A percentile compares a stretch with the other conserved stretches of the same genome.
Evolutionary conservation across 2,888 invertebrate genomes (phyloP).

Genomic region (Eupithecia exiguata): DNA sequence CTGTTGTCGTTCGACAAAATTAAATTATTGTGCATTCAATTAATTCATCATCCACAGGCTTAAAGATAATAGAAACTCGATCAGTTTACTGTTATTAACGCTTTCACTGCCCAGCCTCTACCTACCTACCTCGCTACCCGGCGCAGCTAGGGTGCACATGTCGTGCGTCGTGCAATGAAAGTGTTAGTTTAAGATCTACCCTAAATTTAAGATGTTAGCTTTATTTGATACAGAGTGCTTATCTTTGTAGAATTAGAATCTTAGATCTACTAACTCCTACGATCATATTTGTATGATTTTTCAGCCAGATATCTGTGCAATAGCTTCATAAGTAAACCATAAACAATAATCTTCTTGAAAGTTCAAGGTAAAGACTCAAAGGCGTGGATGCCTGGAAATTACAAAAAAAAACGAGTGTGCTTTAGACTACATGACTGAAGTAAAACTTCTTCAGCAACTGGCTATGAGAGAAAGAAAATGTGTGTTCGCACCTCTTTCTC

Average conservation of each 20-base stretch:
- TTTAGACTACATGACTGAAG: too few relatives aligned
- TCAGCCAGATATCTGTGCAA: background rate
- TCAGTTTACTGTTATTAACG: background rate
- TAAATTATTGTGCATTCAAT: background rate
- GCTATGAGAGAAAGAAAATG: too few relatives aligned
- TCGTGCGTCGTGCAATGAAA: background rate
- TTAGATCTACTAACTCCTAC: constrained; percentile 38
- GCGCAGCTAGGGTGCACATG: background rate
- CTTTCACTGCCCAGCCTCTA: background rate
- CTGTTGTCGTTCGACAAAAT: too few relatives aligned
- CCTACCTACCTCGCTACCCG: background rate
- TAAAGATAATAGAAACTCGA: background rate
- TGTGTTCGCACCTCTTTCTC: too few relatives aligned
- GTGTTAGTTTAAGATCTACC: background rate
- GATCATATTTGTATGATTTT: background rate
- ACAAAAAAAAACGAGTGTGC: too few relatives aligned
- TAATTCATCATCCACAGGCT: background rate
- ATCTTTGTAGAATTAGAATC: constrained; percentile 14
- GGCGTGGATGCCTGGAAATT: background rate
- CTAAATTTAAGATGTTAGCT: background rate
- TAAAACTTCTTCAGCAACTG: too few relatives aligned
- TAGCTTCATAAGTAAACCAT: background rate
- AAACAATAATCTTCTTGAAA: background rate
- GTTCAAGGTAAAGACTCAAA: background rate
- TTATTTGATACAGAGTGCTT: background rate